Evolutionary conservation across 2,113 vertebrate species (phyloP).

Genomic region (Cynocephalus volans): DNA sequence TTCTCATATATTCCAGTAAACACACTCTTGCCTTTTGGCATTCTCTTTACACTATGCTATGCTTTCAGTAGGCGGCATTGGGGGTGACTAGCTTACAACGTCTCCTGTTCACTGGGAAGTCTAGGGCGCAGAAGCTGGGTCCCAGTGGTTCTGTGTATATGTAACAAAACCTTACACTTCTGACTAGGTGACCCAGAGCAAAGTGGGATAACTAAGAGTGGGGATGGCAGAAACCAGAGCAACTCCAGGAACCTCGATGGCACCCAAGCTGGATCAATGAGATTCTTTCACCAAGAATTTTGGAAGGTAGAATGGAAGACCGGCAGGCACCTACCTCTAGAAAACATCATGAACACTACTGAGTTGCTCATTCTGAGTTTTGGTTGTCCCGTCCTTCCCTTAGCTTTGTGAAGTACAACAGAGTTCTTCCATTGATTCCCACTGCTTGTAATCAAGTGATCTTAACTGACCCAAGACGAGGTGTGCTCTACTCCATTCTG

Average conservation of each 20-base stretch:
- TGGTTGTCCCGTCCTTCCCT: neutral
- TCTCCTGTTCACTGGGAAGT: neutral
- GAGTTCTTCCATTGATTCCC: constrained; percentile 28
- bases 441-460: neutral
- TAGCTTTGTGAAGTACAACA: neutral
- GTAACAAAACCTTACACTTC: neutral
- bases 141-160: neutral
- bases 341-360: neutral
- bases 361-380: neutral
- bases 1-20: neutral
- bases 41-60: neutral
- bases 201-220: neutral
- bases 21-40: neutral
- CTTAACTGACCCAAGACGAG: neutral
- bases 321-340: neutral
- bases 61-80: neutral
- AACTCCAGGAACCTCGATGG: neutral
- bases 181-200: neutral
- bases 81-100: neutral
- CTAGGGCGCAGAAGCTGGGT: neutral
- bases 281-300: constrained; percentile 28
- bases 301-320: constrained; percentile 13
- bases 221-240: neutral
- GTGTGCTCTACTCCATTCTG: neutral
- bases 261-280: neutral